Conservation (phyloP, 2,113 vertebrate genomes). For the Elaphurus davidianus region DNA sequence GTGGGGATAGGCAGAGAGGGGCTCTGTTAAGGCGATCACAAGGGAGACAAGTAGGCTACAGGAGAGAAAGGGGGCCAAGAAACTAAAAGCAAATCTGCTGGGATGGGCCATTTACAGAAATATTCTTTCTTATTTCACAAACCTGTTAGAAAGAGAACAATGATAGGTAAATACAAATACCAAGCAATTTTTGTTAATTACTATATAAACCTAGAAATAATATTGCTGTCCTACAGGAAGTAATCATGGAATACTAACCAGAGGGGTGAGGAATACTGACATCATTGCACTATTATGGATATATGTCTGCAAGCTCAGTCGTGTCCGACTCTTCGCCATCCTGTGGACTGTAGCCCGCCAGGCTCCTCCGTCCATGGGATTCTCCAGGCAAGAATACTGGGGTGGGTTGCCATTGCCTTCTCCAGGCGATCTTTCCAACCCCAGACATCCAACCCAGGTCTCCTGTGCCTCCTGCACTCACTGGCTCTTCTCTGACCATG, state of each 20-base stretch:
- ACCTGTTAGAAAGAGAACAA: not conserved
- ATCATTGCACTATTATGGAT: not conserved
- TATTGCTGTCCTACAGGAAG: not conserved
- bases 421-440: not conserved
- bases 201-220: not conserved
- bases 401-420: not conserved
- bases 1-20: not conserved
- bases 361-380: not conserved
- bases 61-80: not conserved
- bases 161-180: not conserved
- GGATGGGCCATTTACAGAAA: not conserved
- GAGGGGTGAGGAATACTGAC: not conserved
- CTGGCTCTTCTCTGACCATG: not conserved
- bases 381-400: not conserved
- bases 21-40: not conserved
- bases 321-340: fast-evolving
- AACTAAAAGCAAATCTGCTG: not conserved
- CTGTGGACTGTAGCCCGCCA: not conserved
- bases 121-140: not conserved
- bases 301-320: not conserved
- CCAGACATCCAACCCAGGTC: not conserved
- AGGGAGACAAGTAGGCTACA: not conserved
- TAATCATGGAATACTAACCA: not conserved
- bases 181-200: not conserved
- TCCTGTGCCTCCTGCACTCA: not conserved